Conservation (phyloP, 1,140 invertebrate species). For the Mamestra configurata region DNA sequence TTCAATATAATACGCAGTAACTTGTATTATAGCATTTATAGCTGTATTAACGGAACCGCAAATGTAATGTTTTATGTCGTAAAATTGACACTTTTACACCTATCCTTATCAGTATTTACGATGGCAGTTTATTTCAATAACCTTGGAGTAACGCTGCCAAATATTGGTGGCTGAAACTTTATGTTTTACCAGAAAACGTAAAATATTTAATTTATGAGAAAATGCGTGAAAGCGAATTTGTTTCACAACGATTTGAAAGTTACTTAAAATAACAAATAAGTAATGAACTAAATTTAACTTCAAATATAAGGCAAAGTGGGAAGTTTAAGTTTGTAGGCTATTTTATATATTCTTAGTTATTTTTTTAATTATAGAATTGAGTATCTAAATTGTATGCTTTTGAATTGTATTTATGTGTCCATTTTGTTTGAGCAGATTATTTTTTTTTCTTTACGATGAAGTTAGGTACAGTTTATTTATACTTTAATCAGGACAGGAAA, state of each 20-base stretch:
- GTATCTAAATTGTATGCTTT: too few relatives aligned
- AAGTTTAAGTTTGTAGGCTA: too few relatives aligned
- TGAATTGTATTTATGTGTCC: too few relatives aligned
- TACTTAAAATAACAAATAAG: background rate
- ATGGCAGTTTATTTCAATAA: slow-evolving; percentile 53
- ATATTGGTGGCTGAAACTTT: slow-evolving; percentile 41
- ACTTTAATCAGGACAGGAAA: background rate
- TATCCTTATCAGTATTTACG: slow-evolving; percentile 50
- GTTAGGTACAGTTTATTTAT: too few relatives aligned
- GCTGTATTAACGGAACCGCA: background rate
- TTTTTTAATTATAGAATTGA: too few relatives aligned
- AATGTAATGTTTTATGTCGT: slow-evolving; percentile 40
- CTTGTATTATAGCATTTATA: background rate
- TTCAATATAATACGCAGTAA: too few relatives aligned
- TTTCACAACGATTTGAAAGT: background rate
- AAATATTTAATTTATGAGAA: slow-evolving; percentile 31
- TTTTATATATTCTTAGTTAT: too few relatives aligned
- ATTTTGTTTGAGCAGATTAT: too few relatives aligned
- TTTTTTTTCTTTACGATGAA: too few relatives aligned
- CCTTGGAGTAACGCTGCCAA: slow-evolving; percentile 27
- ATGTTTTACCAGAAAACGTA: background rate
- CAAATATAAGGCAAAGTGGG: too few relatives aligned
- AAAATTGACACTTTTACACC: slow-evolving; percentile 46
- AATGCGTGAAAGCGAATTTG: background rate
- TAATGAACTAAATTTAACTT: too few relatives aligned